Conservation (phyloP, 53 echinoderm and acorn worm species). For the Temnopleurus reevesii region DNA sequence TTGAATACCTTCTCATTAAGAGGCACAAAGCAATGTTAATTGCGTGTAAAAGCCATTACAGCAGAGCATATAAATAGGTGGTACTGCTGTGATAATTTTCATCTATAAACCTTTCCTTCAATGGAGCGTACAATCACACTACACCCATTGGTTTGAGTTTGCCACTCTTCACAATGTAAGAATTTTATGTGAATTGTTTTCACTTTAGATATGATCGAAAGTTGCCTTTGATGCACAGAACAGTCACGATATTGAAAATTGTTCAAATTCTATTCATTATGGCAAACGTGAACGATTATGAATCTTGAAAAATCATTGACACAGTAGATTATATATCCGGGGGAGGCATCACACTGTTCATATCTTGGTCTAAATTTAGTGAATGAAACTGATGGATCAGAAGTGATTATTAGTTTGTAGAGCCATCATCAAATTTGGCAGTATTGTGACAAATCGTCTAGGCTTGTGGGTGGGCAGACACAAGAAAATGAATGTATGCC, state of each 20-base stretch:
- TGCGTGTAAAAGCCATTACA: not conserved
- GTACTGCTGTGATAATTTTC: slow-evolving; percentile 3
- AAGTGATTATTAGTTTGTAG: not conserved
- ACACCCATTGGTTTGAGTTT: too few species aligned
- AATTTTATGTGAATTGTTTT: too few species aligned
- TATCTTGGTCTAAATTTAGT: too few species aligned
- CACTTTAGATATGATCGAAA: too few species aligned
- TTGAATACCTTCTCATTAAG: slow-evolving; percentile 5
- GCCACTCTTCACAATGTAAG: too few species aligned
- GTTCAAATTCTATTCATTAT: not conserved
- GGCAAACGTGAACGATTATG: too few species aligned
- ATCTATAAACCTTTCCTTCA: not conserved
- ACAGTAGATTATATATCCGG: too few species aligned
- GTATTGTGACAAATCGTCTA: slow-evolving; percentile 1
- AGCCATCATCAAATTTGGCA: slow-evolving; percentile 15
- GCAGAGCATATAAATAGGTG: not conserved
- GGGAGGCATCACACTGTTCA: too few species aligned
- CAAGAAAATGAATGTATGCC: slow-evolving; percentile 7
- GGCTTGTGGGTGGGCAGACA: not conserved
- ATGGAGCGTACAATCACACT: not conserved
- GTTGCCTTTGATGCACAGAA: too few species aligned
- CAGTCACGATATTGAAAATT: not conserved
- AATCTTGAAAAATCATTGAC: too few species aligned
- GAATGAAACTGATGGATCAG: not conserved
- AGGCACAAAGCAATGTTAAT: not conserved